Evolutionary conservation across 2,888 invertebrate genomes (phyloP).

Genomic region (Boloria euphrosyne): DNA sequence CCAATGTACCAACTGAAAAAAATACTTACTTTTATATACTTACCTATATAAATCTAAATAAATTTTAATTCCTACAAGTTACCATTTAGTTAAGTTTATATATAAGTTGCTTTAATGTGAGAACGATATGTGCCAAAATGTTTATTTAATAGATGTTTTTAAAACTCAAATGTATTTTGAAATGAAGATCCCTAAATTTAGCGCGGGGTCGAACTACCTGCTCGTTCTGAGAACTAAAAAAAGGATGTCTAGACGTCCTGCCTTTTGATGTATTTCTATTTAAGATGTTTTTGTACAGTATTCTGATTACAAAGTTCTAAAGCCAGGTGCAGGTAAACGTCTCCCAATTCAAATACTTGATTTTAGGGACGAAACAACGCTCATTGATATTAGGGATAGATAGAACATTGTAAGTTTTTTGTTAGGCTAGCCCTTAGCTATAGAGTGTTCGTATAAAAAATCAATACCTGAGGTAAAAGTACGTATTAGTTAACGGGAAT

Average conservation of each 20-base stretch:
- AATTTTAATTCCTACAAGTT: conserved; percentile 30
- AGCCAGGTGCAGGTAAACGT: conserved; percentile 73
- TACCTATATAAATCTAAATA: too few species aligned
- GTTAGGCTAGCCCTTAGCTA: conserved; percentile 39
- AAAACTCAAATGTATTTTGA: conserved; percentile 42
- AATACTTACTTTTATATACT: too few species aligned
- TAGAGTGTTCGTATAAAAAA: conserved; percentile 35
- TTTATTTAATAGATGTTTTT: conserved; percentile 44
- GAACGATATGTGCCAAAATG: conserved; percentile 44
- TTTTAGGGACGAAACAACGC: conserved; percentile 57
- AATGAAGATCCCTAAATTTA: conserved; percentile 32
- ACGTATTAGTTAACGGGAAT: conserved; percentile 39
- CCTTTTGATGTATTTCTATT: conserved; percentile 72
- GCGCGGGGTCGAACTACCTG: conserved; percentile 62
- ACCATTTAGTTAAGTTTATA: conserved; percentile 32
- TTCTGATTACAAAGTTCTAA: conserved; percentile 67
- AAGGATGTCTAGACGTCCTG: conserved; percentile 78
- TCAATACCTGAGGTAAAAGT: conserved; percentile 37
- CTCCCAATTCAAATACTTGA: conserved; percentile 57
- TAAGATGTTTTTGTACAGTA: conserved; percentile 70
- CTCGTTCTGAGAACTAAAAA: conserved; percentile 67
- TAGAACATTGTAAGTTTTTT: conserved; percentile 46
- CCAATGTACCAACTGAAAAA: conserved; percentile 11
- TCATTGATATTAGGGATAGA: conserved; percentile 44
- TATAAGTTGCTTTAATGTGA: conserved; percentile 28